phyloP scores from a whole-genome alignment of 2,888 invertebrate species.

The Nemotelus nigrinus region DNA sequence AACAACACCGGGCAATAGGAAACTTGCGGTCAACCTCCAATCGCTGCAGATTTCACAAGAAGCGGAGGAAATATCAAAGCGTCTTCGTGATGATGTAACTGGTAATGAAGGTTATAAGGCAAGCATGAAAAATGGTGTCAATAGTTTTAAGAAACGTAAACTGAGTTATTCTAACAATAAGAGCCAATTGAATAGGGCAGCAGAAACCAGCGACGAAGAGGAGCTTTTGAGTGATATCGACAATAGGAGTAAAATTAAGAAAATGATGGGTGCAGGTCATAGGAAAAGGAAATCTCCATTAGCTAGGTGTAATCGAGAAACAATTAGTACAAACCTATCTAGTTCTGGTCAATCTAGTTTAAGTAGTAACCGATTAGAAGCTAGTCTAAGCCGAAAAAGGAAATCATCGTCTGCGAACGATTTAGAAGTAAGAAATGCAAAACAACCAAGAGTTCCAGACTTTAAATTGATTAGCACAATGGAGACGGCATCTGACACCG shows the following conservation, averaged over 20 bases:
- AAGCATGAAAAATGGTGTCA: slow-evolving; percentile 22
- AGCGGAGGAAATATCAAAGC: slow-evolving; percentile 10
- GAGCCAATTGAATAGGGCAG: slow-evolving; percentile 48
- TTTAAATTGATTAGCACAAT: slow-evolving; percentile 30
- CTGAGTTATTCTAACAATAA: slow-evolving; percentile 45
- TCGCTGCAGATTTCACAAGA: neutral
- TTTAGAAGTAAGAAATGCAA: neutral
- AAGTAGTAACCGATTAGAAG: slow-evolving; percentile 42
- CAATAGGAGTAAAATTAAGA: neutral
- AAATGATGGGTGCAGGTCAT: slow-evolving; percentile 11
- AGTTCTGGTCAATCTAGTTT: slow-evolving; percentile 46
- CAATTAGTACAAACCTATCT: slow-evolving; percentile 47
- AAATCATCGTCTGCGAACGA: slow-evolving; percentile 12
- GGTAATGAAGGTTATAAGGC: slow-evolving; percentile 33
- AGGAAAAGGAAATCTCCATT: slow-evolving; percentile 37
- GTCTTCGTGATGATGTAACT: neutral
- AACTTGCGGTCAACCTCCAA: neutral
- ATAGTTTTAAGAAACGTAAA: slow-evolving; percentile 43
- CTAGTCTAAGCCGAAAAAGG: slow-evolving; percentile 45
- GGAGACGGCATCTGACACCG: slow-evolving; percentile 44
- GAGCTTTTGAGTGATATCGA: slow-evolving; percentile 38
- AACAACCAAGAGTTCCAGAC: neutral
- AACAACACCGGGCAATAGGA: neutral
- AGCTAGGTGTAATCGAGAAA: slow-evolving; percentile 35
- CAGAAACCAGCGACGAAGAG: slow-evolving; percentile 51